These are phyloP conservation scores for Meiosimyza platycephala DNA, from an alignment of 2,888 invertebrate genomes.

Conservation along the genomic window DNA sequence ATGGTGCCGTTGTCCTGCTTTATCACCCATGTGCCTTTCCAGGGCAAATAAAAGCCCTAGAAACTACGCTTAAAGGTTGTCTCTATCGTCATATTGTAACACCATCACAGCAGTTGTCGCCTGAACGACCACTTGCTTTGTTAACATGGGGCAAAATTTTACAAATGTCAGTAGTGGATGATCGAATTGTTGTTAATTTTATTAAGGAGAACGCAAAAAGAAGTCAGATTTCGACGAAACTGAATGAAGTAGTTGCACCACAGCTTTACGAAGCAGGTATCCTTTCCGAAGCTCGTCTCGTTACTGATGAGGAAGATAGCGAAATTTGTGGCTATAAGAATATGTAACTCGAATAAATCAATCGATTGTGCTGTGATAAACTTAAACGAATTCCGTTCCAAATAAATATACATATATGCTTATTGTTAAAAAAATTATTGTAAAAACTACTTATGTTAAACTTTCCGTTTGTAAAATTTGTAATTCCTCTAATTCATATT, in stretches of 20 bases:
- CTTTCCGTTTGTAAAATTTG: no score
- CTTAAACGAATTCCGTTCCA: conserved; percentile 15
- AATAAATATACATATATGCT: not conserved
- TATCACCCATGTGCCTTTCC: conserved; percentile 86
- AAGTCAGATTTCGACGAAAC: conserved; percentile 61
- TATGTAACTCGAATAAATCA: conserved; percentile 41
- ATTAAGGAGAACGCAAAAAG: conserved; percentile 72
- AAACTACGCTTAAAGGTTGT: conserved; percentile 74
- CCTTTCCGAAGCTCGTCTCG: conserved; percentile 57
- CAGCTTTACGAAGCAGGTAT: conserved; percentile 59
- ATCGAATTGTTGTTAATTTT: conserved; percentile 71
- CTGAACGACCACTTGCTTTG: conserved; percentile 77
- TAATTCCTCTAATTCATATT: no score
- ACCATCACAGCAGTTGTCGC: conserved; percentile 72
- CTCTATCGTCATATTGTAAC: conserved; percentile 82
- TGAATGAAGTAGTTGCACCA: conserved; percentile 39
- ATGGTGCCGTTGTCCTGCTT: conserved; percentile 84
- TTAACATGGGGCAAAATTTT: conserved; percentile 81
- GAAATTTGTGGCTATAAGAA: conserved; percentile 60
- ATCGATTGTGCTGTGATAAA: conserved; percentile 30
- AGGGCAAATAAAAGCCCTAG: conserved; percentile 73
- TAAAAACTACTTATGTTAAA: no score
- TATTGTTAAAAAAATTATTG: not conserved
- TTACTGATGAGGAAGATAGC: conserved; percentile 58
- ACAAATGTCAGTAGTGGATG: conserved; percentile 76